These are phyloP conservation scores for Carcharodon carcharias DNA, from an alignment of 2,797 vertebrate genomes.

Conservation along the genomic window DNA sequence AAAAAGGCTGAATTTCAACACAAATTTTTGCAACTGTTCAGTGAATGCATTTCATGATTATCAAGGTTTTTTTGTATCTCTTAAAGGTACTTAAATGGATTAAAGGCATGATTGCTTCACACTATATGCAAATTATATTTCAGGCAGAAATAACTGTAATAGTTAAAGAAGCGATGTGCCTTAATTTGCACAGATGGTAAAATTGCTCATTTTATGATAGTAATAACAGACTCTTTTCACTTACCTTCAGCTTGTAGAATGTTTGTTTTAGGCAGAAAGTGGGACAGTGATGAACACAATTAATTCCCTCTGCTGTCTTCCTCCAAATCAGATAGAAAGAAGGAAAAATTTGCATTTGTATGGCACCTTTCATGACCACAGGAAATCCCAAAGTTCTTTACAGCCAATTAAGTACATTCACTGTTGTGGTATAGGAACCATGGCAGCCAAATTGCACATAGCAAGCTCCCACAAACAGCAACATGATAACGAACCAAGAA, in stretches of 20 bases:
- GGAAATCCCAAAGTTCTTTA: too few species aligned
- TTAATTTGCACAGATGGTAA: background rate
- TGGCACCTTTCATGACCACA: too few species aligned
- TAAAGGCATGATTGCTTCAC: background rate
- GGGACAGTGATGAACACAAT: background rate
- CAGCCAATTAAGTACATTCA: too few species aligned
- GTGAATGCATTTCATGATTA: background rate
- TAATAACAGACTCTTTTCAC: background rate
- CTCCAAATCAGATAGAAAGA: too few species aligned
- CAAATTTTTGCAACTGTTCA: background rate
- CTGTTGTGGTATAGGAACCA: too few species aligned
- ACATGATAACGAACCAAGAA: too few species aligned
- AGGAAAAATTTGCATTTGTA: background rate
- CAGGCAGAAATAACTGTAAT: background rate
- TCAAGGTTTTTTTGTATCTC: background rate
- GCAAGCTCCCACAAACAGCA: too few species aligned
- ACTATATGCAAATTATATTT: background rate
- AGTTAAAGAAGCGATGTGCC: background rate
- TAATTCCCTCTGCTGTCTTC: background rate
- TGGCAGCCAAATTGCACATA: too few species aligned
- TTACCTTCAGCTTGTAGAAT: background rate
- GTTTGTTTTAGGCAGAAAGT: background rate
- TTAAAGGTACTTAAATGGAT: background rate
- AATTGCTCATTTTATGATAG: background rate
- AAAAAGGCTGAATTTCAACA: background rate